These are phyloP conservation scores for Sminthurides bifidus DNA, from an alignment of 1,140 invertebrate species.

Conservation along the genomic window DNA sequence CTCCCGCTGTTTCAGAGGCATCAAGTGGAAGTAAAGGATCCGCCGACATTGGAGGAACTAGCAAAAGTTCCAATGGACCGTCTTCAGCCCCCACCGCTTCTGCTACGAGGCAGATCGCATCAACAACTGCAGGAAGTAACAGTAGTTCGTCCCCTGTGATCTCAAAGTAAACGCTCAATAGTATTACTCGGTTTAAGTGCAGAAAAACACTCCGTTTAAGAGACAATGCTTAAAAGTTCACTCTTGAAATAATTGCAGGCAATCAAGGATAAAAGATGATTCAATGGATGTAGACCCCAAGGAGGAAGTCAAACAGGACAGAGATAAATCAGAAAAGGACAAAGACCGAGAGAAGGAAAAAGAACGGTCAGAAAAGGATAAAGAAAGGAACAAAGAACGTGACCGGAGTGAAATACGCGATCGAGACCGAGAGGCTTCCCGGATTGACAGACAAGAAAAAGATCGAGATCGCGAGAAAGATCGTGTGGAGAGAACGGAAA, in stretches of 20 bases:
- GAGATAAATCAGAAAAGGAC: constrained; percentile 29
- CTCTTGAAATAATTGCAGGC: too few species aligned
- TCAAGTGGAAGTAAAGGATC: not conserved
- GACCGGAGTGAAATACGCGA: constrained; percentile 38
- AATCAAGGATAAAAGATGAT: not conserved
- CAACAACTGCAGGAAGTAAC: not conserved
- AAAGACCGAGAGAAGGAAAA: constrained; percentile 37
- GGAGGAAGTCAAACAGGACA: not conserved
- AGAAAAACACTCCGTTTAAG: too few species aligned
- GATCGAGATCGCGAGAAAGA: constrained; percentile 11
- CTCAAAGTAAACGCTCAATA: too few species aligned
- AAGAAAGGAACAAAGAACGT: not conserved
- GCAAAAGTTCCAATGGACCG: constrained; percentile 5
- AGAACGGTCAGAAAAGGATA: constrained; percentile 24
- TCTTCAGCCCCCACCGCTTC: constrained; percentile 10
- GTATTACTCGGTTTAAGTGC: too few species aligned
- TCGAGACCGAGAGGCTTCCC: constrained; percentile 38
- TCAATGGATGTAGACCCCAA: not conserved
- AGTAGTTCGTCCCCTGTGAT: not conserved
- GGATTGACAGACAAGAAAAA: constrained; percentile 6
- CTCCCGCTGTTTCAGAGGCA: not conserved
- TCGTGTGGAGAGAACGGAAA: constrained; percentile 9
- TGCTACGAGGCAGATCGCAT: not conserved
- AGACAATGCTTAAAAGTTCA: too few species aligned
- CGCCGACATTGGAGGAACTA: not conserved